Base-by-base conservation (phyloP, 2,113 vertebrate species). In the Apodemus sylvaticus region DNA sequence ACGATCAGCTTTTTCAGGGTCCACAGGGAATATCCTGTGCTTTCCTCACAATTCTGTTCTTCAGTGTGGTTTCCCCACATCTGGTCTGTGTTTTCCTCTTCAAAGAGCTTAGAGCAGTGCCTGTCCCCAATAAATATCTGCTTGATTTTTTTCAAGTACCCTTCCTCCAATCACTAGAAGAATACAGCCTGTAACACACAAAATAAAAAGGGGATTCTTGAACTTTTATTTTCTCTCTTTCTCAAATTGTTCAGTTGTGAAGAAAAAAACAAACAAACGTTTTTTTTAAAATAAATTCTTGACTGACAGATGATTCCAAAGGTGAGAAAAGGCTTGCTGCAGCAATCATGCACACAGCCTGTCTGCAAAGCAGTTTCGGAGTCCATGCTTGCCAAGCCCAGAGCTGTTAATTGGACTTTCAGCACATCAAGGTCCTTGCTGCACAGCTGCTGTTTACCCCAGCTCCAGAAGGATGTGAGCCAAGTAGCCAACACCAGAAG, bases 291-390 rank as follows among this genome's bases (percentile, higher is more conserved):
- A 66, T 39, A 73, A 95, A 91, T 71, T 90, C 55, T 74, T 91
- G 73, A 81, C 42, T 53, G 86, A 83, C 71, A 93, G 83, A 53
- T 89, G 42, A 96, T 20, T n/a, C 48, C 39, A 73, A 64, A 94
- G 29, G 60, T 58, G 51, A 96, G 70, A 93, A 86, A 17, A 48
- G 39, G 62, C 24, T 95, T 90, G 77, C 0, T 7, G 45, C 76
- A 90, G 88, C 55, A 13, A 39, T 77, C 83, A 71, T 0, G 0
- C 48, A 53, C 34, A 85, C 19, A 79, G n/a, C 51, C 16, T 31
- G n/a, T 92, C 89, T 95, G 95, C 81, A 95, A 93, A 96, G 92
- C 66, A n/a, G 45, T 68, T 88, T 95, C 93, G 58, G 7, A 81
- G 45, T 77, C 51, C 53, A 86, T 94, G 29, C 17, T 5, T 26